These are phyloP conservation scores for Pelochelys cantorii DNA, from an alignment of 2,797 vertebrate species.

Conservation along the genomic window DNA sequence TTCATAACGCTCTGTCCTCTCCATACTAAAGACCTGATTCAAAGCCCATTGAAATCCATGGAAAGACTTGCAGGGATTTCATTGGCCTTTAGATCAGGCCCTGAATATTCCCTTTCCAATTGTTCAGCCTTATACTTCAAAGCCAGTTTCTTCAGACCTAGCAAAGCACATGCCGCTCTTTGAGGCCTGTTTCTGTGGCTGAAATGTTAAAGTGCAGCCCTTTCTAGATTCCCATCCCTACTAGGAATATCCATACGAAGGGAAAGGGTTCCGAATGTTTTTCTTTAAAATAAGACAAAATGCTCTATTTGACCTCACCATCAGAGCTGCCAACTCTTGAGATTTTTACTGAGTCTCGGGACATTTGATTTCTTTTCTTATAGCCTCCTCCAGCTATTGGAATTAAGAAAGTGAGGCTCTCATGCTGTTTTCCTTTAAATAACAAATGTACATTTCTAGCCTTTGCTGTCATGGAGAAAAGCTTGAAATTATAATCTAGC, in stretches of 20 bases:
- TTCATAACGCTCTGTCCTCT: not conserved
- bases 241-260: fast-evolving
- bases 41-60: not conserved
- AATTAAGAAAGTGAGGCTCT: not conserved
- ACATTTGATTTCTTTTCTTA: not conserved
- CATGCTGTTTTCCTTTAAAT: not conserved
- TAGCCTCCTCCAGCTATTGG: not conserved
- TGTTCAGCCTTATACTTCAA: not conserved
- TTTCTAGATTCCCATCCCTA: not conserved
- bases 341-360: not conserved
- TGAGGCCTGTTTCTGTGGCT: not conserved
- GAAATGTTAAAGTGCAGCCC: not conserved
- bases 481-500: not conserved
- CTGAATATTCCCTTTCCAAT: not conserved
- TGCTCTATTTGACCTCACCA: not conserved
- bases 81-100: not conserved
- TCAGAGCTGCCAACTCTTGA: not conserved
- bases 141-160: not conserved
- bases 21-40: not conserved
- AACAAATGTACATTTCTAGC: not conserved
- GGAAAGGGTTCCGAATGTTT: not conserved
- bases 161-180: not conserved
- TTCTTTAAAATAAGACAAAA: not conserved
- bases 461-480: not conserved
- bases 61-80: not conserved